A percentile compares a stretch with the other conserved stretches of the same genome.
Conservation (phyloP, 1,140 invertebrate species). For the Acromyrmex charruanus region DNA sequence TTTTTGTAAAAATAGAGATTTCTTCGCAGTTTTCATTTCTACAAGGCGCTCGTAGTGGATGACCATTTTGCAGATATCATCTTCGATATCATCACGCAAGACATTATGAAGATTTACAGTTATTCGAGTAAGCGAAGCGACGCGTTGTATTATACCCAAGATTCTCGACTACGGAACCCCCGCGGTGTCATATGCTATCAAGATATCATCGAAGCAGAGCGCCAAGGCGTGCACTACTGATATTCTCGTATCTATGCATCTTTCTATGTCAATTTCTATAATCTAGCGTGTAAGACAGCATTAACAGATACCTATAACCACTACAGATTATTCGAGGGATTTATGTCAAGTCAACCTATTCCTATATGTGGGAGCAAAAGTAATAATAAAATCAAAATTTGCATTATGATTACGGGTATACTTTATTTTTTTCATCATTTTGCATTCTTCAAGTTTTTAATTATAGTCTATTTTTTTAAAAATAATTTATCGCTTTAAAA, state of each 20-base stretch:
- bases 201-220: constrained; percentile 64
- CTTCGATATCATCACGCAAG: constrained; percentile 38
- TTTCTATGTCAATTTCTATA: constrained; percentile 45
- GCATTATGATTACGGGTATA: neutral
- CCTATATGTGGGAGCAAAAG: neutral
- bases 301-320: constrained; percentile 39
- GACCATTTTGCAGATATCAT: constrained; percentile 25
- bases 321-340: constrained; percentile 58
- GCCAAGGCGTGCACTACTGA: constrained; percentile 44
- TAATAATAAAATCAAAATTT: constrained; percentile 3
- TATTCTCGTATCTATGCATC: constrained; percentile 38
- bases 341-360: constrained; percentile 55
- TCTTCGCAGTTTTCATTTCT: constrained; percentile 16
- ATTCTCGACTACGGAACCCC: constrained; percentile 54
- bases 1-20: constrained; percentile 21
- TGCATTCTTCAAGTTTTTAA: neutral
- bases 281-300: constrained; percentile 35
- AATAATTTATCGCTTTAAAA: neutral
- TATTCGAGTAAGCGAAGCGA: constrained; percentile 30
- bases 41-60: neutral
- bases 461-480: neutral
- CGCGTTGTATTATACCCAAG: constrained; percentile 38
- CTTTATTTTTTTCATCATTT: constrained; percentile 3
- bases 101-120: constrained; percentile 52
- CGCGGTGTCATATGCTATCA: constrained; percentile 60